Percentiles rank a stretch among this genome's conserved stretches.
phyloP scores from a whole-genome alignment of 2,797 vertebrate species.

The Chrosomus eos region DNA sequence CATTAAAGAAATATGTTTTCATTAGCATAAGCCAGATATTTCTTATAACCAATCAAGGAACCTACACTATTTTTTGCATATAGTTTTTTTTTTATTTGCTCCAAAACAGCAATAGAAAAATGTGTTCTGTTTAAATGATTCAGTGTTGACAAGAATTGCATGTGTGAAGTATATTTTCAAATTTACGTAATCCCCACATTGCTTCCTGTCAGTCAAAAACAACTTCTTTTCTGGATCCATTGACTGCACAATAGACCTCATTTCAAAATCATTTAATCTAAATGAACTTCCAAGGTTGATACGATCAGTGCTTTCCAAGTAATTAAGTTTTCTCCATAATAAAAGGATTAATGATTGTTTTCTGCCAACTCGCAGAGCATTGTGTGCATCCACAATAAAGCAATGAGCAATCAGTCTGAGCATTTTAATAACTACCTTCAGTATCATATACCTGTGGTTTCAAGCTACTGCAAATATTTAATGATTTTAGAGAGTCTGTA shows the following conservation, averaged over 20 bases:
- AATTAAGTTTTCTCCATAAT: slow-evolving; percentile 41
- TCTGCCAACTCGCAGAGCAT: slow-evolving; percentile 54
- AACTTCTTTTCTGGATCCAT: background rate
- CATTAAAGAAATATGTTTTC: background rate
- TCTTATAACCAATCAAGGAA: background rate
- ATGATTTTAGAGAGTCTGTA: slow-evolving; percentile 26
- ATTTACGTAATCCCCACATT: background rate
- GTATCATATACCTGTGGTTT: slow-evolving; percentile 52
- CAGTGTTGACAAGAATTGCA: background rate
- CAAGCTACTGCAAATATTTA: slow-evolving; percentile 47
- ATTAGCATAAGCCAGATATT: background rate
- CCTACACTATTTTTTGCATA: background rate
- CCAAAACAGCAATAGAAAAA: background rate
- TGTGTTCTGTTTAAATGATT: background rate
- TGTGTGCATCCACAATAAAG: slow-evolving; percentile 61
- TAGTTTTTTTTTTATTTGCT: background rate
- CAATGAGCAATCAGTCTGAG: slow-evolving; percentile 61
- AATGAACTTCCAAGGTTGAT: slow-evolving; percentile 14
- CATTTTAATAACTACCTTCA: slow-evolving; percentile 69
- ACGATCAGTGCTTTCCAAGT: slow-evolving; percentile 35
- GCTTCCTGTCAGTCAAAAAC: slow-evolving; percentile 9
- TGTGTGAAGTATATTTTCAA: background rate
- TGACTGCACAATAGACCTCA: slow-evolving; percentile 11
- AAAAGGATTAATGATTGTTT: slow-evolving; percentile 54
- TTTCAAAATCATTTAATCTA: slow-evolving; percentile 13